Evolutionary conservation across 1,140 invertebrate species (phyloP).

Genomic region (Aethina tumida): DNA sequence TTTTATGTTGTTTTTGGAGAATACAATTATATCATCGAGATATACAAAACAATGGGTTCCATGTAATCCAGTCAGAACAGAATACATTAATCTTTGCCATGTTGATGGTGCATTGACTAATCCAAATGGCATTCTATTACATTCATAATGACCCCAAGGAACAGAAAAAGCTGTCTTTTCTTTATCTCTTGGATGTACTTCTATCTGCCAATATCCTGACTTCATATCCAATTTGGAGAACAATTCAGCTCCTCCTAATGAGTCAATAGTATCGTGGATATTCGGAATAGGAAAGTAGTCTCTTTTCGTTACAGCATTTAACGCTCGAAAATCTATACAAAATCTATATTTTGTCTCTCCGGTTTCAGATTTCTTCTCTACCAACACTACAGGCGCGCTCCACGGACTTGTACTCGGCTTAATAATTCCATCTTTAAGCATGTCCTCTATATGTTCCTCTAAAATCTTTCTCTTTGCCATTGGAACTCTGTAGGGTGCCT

Average conservation of each 20-base stretch:
- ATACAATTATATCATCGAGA: conserved; percentile 21
- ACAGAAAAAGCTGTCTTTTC: conserved; percentile 37
- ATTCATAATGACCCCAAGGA: conserved; percentile 34
- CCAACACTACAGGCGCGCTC: conserved; percentile 35
- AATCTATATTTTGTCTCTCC: conserved; percentile 14
- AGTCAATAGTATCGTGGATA: conserved; percentile 36
- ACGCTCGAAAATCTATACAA: conserved; percentile 26
- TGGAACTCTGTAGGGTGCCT: conserved; percentile 13
- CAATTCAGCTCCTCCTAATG: conserved; percentile 26
- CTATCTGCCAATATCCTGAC: conserved; percentile 39
- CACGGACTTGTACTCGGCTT: conserved; percentile 29
- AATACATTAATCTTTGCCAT: conserved; percentile 9
- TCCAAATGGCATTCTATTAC: conserved; percentile 37
- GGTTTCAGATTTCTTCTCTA: conserved; percentile 30
- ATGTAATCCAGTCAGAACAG: conserved; percentile 8
- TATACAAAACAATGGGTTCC: conserved; percentile 15
- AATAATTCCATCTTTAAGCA: conserved; percentile 28
- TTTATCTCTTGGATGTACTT: conserved; percentile 28
- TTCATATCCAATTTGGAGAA: conserved; percentile 36
- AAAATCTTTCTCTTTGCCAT: conserved; percentile 6
- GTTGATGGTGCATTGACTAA: conserved; percentile 4
- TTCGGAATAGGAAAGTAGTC: conserved; percentile 40
- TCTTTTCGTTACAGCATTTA: conserved; percentile 30
- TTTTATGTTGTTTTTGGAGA: conserved; percentile 8
- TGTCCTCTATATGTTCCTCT: conserved; percentile 17